Percentiles rank a stretch among this genome's conserved stretches.
Evolutionary conservation across 2,797 vertebrate genomes (phyloP).

Genomic region (Helarctos malayanus): DNA sequence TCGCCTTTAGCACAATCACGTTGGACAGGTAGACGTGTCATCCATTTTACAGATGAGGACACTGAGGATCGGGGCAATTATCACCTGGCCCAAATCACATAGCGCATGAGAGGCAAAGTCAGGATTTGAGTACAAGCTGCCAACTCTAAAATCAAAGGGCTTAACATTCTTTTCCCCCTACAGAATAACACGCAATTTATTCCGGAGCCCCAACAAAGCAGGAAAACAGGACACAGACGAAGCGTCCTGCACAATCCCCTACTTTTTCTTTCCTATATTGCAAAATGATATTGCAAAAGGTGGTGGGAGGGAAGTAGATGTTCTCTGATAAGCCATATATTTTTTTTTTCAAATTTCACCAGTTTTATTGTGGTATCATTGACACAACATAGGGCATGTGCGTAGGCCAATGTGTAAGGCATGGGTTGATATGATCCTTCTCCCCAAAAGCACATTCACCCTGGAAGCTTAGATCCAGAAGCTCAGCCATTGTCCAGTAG

Average conservation of each 20-base stretch:
- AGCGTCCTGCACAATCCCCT: neutral
- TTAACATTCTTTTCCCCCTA: neutral
- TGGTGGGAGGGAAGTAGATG: neutral
- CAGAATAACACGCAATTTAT: neutral
- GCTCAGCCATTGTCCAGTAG: neutral
- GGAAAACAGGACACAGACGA: neutral
- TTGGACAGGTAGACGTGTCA: neutral
- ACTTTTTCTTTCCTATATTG: neutral
- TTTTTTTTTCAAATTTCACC: neutral
- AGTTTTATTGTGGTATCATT: neutral
- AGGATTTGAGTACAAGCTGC: neutral
- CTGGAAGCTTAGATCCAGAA: fast-evolving
- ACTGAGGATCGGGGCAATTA: neutral
- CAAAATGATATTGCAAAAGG: neutral
- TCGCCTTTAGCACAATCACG: fast-evolving
- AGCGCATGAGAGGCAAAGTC: neutral
- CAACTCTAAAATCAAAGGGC: neutral
- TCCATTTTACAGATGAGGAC: neutral
- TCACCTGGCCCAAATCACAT: neutral
- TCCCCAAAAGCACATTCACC: fast-evolving
- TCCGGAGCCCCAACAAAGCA: neutral
- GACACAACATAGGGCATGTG: neutral
- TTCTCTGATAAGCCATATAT: neutral
- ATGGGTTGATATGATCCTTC: no score
- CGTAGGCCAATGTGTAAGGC: fast-evolving